A percentile compares a stretch with the other conserved stretches of the same genome.
These are phyloP conservation scores for Drosophila punjabiensis DNA, from an alignment of 1,140 invertebrate species.

Conservation along the genomic window DNA sequence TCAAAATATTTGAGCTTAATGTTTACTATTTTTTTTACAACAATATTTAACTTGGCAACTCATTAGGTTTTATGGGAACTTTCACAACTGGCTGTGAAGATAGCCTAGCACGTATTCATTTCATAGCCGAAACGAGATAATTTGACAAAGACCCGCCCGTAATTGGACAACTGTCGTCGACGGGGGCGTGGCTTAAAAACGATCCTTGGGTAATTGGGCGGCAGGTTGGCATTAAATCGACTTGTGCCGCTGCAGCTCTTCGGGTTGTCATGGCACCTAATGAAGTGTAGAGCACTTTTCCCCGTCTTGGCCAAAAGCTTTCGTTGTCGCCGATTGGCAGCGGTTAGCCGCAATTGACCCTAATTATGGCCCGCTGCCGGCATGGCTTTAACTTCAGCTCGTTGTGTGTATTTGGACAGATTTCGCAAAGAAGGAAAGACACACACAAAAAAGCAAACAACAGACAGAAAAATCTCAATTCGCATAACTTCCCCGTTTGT, in stretches of 20 bases:
- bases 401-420: slow-evolving; percentile 47
- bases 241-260: slow-evolving; percentile 25
- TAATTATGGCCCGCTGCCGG: slow-evolving; percentile 57
- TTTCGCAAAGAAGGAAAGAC: slow-evolving; percentile 46
- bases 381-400: slow-evolving; percentile 21
- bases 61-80: slow-evolving; percentile 51
- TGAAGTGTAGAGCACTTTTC: slow-evolving; percentile 67
- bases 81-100: slow-evolving; percentile 43
- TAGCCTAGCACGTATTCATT: slow-evolving; percentile 37
- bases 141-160: slow-evolving; percentile 39
- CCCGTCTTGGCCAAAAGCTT: slow-evolving; percentile 35
- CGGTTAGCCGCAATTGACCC: slow-evolving; percentile 72
- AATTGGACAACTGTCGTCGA: slow-evolving; percentile 31
- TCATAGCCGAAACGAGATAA: slow-evolving; percentile 39
- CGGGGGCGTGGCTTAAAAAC: slow-evolving; percentile 20
- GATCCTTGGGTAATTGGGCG: slow-evolving; percentile 42
- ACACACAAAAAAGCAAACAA: slow-evolving; percentile 23
- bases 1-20: slow-evolving; percentile 24
- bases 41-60: slow-evolving; percentile 44
- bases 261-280: slow-evolving; percentile 64
- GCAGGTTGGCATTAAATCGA: slow-evolving; percentile 34
- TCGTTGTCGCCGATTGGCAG: slow-evolving; percentile 52
- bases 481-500: slow-evolving; percentile 43
- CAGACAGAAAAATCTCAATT: slow-evolving; percentile 34
- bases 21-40: slow-evolving; percentile 19